phyloP scores from a whole-genome alignment of 2,113 vertebrate species.

The Mystacornis crossleyi region DNA sequence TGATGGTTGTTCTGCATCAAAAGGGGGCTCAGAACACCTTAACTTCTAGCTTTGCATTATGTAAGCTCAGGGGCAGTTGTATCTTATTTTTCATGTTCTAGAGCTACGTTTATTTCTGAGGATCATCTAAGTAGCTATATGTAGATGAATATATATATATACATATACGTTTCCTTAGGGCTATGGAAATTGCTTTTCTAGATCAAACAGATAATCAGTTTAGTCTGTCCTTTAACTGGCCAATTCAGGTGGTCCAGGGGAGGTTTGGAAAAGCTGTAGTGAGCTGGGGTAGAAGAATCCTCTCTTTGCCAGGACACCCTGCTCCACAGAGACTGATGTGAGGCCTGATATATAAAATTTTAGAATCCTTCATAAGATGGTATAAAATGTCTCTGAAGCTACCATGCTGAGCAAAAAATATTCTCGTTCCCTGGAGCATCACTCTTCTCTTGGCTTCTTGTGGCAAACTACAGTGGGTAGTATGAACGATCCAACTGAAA shows the following conservation, averaged over 20 bases:
- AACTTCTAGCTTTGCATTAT: background rate
- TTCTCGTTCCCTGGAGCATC: background rate
- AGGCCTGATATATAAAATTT: background rate
- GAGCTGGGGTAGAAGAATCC: background rate
- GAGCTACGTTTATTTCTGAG: background rate
- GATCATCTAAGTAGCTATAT: background rate
- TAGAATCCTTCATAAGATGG: background rate
- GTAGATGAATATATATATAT: background rate
- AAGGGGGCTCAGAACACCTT: background rate
- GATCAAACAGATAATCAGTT: background rate
- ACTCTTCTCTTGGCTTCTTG: background rate
- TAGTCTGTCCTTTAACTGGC: background rate
- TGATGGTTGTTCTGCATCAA: background rate
- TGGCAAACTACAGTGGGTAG: background rate
- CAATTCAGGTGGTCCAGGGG: background rate
- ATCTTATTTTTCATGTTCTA: background rate
- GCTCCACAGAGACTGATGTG: background rate
- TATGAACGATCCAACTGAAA: fast-evolving
- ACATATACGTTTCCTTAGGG: background rate
- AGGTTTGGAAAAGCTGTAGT: background rate
- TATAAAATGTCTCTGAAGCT: background rate
- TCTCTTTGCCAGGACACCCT: background rate
- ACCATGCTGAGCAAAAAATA: background rate
- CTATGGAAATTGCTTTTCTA: background rate
- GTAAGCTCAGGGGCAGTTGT: background rate